Evolutionary conservation across 92 coral and sea anemone species (phyloP).

Genomic region (Umimayanthus kanabou): DNA sequence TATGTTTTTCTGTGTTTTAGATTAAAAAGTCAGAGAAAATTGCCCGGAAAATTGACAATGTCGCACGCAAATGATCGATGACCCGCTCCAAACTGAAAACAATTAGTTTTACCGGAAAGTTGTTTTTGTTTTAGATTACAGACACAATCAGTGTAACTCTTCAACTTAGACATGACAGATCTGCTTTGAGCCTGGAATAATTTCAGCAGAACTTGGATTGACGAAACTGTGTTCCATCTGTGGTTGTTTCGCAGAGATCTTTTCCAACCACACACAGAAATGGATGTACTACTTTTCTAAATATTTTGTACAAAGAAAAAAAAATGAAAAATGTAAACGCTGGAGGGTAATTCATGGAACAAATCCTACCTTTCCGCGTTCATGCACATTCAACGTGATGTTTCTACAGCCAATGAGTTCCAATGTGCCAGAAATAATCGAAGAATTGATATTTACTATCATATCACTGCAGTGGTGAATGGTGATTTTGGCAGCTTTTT

Average conservation of each 20-base stretch:
- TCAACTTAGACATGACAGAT: not conserved
- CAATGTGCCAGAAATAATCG: conserved; percentile 76
- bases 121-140: no score
- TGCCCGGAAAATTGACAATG: no score
- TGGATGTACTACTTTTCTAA: not conserved
- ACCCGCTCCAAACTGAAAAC: not conserved
- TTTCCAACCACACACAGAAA: not conserved
- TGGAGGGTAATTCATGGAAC: not conserved
- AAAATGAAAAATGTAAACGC: not conserved
- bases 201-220: not conserved
- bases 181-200: not conserved
- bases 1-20: not conserved
- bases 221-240: not conserved
- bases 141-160: not conserved
- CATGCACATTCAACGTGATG: conserved; percentile 74
- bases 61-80: not conserved
- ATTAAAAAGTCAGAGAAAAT: not conserved
- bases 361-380: conserved; percentile 77
- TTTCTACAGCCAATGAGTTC: conserved; percentile 81
- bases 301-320: not conserved
- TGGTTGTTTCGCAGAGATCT: not conserved
- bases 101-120: not conserved
- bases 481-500: conserved; percentile 85
- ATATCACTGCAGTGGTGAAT: conserved; percentile 83
- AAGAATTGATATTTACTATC: conserved; percentile 66